A percentile compares a stretch with the other conserved stretches of the same genome.
Conservation (phyloP, 1,140 invertebrate species). For the Drosophila equinoxialis region DNA sequence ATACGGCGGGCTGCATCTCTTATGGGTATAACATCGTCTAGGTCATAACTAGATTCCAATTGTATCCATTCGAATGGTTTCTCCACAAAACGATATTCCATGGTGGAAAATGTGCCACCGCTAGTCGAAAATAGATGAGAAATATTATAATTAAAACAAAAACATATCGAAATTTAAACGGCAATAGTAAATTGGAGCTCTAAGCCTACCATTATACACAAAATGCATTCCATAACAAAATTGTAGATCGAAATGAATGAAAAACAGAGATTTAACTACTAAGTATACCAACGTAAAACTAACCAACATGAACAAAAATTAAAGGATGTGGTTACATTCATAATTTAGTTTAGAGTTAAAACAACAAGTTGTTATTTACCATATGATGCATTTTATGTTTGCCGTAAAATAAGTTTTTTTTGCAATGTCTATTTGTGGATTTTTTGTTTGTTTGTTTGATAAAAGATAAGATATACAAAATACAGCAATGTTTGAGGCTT, state of each 20-base stretch:
- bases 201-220: conserved; percentile 17
- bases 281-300: background rate
- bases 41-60: conserved; percentile 74
- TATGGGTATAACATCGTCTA: conserved; percentile 77
- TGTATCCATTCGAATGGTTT: conserved; percentile 75
- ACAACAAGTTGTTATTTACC: conserved; percentile 50
- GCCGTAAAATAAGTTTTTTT: conserved; percentile 82
- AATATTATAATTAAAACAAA: conserved; percentile 5
- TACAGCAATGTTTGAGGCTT: conserved; percentile 33
- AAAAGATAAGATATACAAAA: conserved; percentile 67
- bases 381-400: conserved; percentile 82
- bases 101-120: conserved; percentile 66
- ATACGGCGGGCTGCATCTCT: conserved; percentile 54
- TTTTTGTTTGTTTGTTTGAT: conserved; percentile 48
- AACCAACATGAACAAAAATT: background rate
- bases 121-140: conserved; percentile 26
- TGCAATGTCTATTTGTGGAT: conserved; percentile 73
- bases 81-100: conserved; percentile 75
- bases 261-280: conserved; percentile 23
- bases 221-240: conserved; percentile 53
- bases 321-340: background rate
- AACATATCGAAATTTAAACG: background rate
- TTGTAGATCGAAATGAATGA: conserved; percentile 32
- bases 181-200: background rate
- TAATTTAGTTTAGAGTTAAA: conserved; percentile 9